Evolutionary conservation across 1,140 invertebrate species (phyloP).

Genomic region (Temnothorax curvispinosus): DNA sequence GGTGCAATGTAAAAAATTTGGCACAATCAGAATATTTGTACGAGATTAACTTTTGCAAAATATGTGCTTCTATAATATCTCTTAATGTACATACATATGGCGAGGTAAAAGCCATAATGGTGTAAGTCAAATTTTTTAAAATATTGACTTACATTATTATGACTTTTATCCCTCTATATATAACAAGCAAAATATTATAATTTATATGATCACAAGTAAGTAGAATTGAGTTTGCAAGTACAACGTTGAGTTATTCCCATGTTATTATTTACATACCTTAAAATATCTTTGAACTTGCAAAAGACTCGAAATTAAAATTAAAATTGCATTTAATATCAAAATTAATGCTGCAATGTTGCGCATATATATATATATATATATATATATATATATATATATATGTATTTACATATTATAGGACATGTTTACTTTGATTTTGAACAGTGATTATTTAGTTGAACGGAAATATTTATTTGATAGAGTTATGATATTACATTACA

Average conservation of each 20-base stretch:
- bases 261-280: not conserved
- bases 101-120: no score
- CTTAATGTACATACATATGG: no score
- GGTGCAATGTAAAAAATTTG: not conserved
- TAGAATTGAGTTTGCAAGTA: not conserved
- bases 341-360: not conserved
- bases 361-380: not conserved
- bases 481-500: not conserved
- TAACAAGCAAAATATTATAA: not conserved
- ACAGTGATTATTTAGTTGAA: not conserved
- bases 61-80: not conserved
- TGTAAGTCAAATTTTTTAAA: no score
- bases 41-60: not conserved
- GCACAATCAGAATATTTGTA: not conserved
- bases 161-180: no score
- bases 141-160: no score
- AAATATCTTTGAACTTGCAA: not conserved
- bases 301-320: not conserved
- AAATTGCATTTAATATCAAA: not conserved
- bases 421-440: not conserved
- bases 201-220: not conserved
- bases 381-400: not conserved
- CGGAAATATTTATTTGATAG: not conserved
- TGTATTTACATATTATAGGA: not conserved
- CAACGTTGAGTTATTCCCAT: not conserved